Percentiles rank a stretch among this genome's conserved stretches.
Evolutionary conservation across 2,888 invertebrate genomes (phyloP).

Genomic region (Phortica okadai): DNA sequence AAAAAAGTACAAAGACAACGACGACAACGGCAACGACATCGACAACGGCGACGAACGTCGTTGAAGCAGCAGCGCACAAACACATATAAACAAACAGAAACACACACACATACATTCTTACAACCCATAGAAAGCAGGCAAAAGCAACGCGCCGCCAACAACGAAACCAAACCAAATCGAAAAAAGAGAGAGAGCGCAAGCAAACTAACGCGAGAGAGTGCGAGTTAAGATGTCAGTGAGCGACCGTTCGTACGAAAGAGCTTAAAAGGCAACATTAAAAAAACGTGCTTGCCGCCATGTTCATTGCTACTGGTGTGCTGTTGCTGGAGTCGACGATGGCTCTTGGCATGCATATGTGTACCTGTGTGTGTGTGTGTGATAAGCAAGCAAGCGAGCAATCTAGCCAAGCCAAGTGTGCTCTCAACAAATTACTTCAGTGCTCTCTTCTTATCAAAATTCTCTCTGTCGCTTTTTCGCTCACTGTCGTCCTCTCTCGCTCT

Average conservation of each 20-base stretch:
- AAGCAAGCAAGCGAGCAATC: slow-evolving; percentile 13
- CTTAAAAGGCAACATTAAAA: slow-evolving; percentile 9
- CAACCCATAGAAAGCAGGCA: not conserved
- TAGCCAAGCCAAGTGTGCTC: not conserved
- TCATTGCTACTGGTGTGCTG: slow-evolving; percentile 33
- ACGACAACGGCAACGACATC: slow-evolving; percentile 35
- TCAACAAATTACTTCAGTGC: not conserved
- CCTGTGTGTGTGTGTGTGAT: slow-evolving; percentile 51
- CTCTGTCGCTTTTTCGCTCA: not conserved
- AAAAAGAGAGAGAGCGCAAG: not conserved
- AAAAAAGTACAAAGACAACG: slow-evolving; percentile 61
- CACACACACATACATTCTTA: not conserved
- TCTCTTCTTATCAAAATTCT: not conserved
- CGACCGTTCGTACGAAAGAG: not conserved
- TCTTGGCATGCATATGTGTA: slow-evolving; percentile 43
- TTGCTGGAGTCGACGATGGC: slow-evolving; percentile 37
- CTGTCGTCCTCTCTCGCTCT: not conserved
- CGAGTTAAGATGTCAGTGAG: slow-evolving; percentile 2
- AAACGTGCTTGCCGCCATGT: slow-evolving; percentile 21
- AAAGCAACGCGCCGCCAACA: not conserved
- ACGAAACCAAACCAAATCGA: not conserved
- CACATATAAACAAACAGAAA: not conserved
- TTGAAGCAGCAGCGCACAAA: not conserved
- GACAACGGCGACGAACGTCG: slow-evolving; percentile 26
- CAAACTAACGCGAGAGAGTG: not conserved